These are phyloP conservation scores for Pelecanoides urinatrix DNA, from an alignment of 2,113 vertebrate species.

Conservation along the genomic window DNA sequence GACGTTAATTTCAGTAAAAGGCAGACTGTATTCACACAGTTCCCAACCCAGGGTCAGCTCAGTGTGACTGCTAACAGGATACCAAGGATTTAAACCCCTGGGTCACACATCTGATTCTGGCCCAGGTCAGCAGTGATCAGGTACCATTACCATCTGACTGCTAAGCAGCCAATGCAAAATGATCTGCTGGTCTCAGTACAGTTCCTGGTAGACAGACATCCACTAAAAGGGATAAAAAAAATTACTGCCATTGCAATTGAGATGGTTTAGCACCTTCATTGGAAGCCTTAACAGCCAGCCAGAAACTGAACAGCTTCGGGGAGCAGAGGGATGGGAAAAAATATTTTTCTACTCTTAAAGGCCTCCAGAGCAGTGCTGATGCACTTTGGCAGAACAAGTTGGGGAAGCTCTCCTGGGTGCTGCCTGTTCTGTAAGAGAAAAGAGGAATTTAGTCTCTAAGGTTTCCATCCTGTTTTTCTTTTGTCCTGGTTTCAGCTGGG, in stretches of 20 bases:
- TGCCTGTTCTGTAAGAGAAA: neutral
- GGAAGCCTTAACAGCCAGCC: slow-evolving; percentile 22
- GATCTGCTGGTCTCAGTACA: slow-evolving; percentile 29
- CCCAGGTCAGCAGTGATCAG: neutral
- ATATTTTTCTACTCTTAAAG: neutral
- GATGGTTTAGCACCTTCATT: slow-evolving; percentile 52
- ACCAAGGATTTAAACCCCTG: neutral
- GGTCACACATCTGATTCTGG: neutral
- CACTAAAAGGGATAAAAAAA: neutral
- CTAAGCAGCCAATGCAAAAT: slow-evolving; percentile 10
- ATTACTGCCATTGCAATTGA: neutral
- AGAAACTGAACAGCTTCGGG: neutral
- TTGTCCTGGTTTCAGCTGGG: too few species aligned
- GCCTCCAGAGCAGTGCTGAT: neutral
- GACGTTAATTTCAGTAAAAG: neutral
- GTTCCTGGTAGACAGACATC: slow-evolving; percentile 4
- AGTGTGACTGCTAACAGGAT: neutral
- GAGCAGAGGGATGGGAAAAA: neutral
- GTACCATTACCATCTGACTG: neutral
- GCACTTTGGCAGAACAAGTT: slow-evolving; percentile 2
- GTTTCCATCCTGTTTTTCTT: neutral
- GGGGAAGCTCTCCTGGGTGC: neutral
- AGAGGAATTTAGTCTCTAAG: neutral
- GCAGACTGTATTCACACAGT: neutral
- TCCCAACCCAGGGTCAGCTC: neutral